Percentiles rank a stretch among this genome's conserved stretches.
Evolutionary conservation across 2,797 vertebrate species (phyloP).

Genomic region (Apodemus agrarius): DNA sequence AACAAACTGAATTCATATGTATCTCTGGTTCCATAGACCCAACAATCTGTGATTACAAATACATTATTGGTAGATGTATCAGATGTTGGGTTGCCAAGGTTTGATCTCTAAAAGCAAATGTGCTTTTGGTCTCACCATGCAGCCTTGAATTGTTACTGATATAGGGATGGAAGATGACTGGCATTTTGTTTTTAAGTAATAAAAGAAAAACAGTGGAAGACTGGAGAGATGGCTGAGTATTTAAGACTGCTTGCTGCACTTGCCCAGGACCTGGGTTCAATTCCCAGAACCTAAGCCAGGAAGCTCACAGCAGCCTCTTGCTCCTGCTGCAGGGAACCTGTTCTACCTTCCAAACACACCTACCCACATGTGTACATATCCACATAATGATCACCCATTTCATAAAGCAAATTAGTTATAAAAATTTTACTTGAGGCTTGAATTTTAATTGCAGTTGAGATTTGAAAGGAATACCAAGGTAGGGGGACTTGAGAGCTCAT

Average conservation of each 20-base stretch:
- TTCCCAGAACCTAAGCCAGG: background rate
- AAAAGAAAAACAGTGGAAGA: background rate
- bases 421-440: background rate
- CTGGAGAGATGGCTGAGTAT: background rate
- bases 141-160: background rate
- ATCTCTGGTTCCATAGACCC: background rate
- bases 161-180: rapidly evolving
- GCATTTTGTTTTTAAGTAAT: background rate
- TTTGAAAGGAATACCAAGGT: background rate
- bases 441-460: background rate
- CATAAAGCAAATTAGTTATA: background rate
- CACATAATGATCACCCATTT: no score
- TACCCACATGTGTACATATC: background rate
- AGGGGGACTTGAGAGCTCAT: background rate
- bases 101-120: background rate
- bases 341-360: no score
- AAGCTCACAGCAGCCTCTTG: background rate
- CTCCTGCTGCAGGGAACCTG: background rate
- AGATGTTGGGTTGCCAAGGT: background rate
- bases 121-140: background rate
- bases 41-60: background rate
- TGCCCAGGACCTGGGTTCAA: background rate
- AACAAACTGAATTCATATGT: background rate
- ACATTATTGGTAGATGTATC: background rate
- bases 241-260: background rate